These are phyloP conservation scores for Eucriotettix oculatus DNA, from an alignment of 2,888 invertebrate genomes.

Conservation along the genomic window DNA sequence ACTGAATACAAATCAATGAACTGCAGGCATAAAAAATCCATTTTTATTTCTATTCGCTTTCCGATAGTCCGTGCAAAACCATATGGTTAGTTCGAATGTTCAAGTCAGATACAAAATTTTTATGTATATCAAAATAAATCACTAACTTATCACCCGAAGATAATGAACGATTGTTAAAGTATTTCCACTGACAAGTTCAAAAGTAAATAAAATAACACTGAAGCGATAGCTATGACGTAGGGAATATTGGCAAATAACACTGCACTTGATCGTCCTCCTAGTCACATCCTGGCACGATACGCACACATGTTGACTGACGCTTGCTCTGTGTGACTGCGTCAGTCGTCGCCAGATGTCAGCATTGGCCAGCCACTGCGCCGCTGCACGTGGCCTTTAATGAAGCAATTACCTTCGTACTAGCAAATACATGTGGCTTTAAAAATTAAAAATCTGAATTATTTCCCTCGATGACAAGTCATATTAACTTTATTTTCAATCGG, in stretches of 20 bases:
- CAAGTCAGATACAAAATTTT: too few relatives aligned
- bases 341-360: constrained; percentile 7
- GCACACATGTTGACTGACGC: constrained; percentile 11
- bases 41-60: not conserved
- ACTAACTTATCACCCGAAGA: not conserved
- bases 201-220: too few relatives aligned
- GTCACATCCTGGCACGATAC: not conserved
- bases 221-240: too few relatives aligned
- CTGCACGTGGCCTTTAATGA: not conserved
- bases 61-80: too few relatives aligned
- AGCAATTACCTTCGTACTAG: too few relatives aligned
- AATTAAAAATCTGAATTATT: too few relatives aligned
- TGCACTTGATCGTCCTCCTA: not conserved
- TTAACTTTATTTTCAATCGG: too few relatives aligned
- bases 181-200: not conserved
- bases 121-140: too few relatives aligned
- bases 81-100: too few relatives aligned
- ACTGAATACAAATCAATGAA: not conserved
- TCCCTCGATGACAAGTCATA: too few relatives aligned
- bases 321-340: not conserved
- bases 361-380: not conserved
- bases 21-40: not conserved
- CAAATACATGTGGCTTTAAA: too few relatives aligned
- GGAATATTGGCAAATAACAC: not conserved
- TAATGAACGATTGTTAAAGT: not conserved